These are phyloP conservation scores for Metellina segmentata DNA, from an alignment of 2,888 invertebrate species.

Conservation along the genomic window DNA sequence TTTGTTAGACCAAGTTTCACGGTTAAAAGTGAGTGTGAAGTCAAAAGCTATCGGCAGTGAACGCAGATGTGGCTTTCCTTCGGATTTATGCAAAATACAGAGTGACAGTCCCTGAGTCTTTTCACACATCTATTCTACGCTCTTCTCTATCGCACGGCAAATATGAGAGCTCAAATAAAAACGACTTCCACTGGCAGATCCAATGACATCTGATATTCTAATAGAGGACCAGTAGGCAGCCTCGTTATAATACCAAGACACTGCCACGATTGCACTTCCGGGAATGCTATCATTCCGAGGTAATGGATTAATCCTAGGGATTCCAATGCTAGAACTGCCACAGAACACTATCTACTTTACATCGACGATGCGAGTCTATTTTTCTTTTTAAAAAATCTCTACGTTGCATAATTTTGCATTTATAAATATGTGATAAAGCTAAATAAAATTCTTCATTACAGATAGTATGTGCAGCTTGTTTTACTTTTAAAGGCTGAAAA, in stretches of 20 bases:
- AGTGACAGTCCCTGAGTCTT: slow-evolving; percentile 29
- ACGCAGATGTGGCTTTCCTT: slow-evolving; percentile 61
- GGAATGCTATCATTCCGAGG: background rate
- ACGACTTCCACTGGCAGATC: background rate
- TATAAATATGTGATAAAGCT: no score
- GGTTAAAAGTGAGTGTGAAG: slow-evolving; percentile 57
- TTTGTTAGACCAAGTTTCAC: slow-evolving; percentile 43
- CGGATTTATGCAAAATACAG: slow-evolving; percentile 61
- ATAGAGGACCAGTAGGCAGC: background rate
- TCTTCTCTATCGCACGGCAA: background rate
- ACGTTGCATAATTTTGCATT: no score
- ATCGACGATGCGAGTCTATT: no score
- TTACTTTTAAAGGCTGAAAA: no score
- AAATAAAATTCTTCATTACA: no score
- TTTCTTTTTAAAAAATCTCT: no score
- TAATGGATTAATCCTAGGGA: background rate
- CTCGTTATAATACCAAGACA: background rate
- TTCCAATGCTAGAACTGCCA: background rate
- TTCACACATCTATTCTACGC: slow-evolving; percentile 15
- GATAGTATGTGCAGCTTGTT: no score
- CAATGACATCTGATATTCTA: background rate
- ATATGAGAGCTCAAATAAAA: background rate
- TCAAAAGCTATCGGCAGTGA: slow-evolving; percentile 37
- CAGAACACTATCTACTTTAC: no score
- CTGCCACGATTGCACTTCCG: background rate